A percentile compares a stretch with the other conserved stretches of the same genome.
phyloP scores from a whole-genome alignment of 2,888 invertebrate genomes.

The Machimus atricapillus region DNA sequence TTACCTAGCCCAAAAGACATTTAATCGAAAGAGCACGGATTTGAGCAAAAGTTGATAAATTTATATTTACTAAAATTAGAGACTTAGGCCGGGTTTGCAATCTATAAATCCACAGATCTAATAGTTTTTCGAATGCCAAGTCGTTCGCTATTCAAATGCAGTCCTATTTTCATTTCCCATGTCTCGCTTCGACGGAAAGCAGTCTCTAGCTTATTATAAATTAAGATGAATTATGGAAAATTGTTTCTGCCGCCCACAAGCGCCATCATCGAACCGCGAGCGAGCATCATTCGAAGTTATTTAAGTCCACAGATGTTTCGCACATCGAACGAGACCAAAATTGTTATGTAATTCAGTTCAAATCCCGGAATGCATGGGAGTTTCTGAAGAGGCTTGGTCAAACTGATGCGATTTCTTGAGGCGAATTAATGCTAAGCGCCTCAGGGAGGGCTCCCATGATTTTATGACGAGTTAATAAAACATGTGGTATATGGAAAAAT shows the following conservation, averaged over 20 bases:
- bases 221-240: neutral
- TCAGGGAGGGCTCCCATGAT: neutral
- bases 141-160: neutral
- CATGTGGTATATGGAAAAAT: neutral
- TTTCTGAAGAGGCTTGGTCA: neutral
- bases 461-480: neutral
- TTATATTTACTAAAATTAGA: neutral
- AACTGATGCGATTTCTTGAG: neutral
- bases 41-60: neutral
- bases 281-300: neutral
- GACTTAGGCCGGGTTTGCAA: neutral
- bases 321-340: neutral
- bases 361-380: neutral
- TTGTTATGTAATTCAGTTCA: neutral
- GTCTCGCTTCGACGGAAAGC: neutral
- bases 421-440: neutral
- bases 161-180: neutral
- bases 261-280: neutral
- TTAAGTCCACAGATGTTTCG: neutral
- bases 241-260: neutral
- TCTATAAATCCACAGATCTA: neutral
- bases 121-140: neutral
- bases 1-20: neutral
- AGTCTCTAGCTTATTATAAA: neutral
- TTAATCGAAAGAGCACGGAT: neutral